Evolutionary conservation across 2,888 invertebrate species (phyloP).

Genomic region (Exephanes ischioxanthus): DNA sequence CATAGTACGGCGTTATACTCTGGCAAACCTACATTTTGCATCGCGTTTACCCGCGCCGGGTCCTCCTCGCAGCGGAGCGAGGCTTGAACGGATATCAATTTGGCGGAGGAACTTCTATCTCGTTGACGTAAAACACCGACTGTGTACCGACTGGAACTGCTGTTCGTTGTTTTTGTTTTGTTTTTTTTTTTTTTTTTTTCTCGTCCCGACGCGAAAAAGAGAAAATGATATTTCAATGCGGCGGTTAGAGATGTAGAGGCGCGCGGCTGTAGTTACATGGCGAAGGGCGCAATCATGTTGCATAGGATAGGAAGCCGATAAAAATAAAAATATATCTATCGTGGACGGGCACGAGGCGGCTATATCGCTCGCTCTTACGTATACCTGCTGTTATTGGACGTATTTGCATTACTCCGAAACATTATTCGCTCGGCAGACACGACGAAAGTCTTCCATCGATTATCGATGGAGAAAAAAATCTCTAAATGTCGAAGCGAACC

Average conservation of each 20-base stretch:
- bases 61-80: slow-evolving; percentile 22
- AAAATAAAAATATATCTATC: slow-evolving; percentile 39
- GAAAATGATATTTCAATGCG: slow-evolving; percentile 55
- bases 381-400: not conserved
- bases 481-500: slow-evolving; percentile 26
- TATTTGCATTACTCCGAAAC: slow-evolving; percentile 50
- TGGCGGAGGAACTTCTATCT: slow-evolving; percentile 33
- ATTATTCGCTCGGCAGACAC: slow-evolving; percentile 34
- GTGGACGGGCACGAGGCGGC: slow-evolving; percentile 25
- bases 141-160: slow-evolving; percentile 6
- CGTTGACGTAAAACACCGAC: slow-evolving; percentile 52
- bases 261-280: slow-evolving; percentile 34
- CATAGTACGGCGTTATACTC: not conserved
- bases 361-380: not conserved
- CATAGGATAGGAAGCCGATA: slow-evolving; percentile 30
- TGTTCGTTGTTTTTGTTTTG: not conserved
- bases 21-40: slow-evolving; percentile 48
- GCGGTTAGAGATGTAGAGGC: slow-evolving; percentile 35
- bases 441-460: slow-evolving; percentile 9
- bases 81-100: slow-evolving; percentile 57
- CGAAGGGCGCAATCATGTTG: slow-evolving; percentile 57
- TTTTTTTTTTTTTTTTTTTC: not conserved
- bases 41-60: slow-evolving; percentile 34
- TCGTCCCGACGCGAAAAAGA: slow-evolving; percentile 22
- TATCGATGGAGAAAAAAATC: slow-evolving; percentile 32